Conservation (phyloP, 2,888 invertebrate genomes). For the Dynastes hyllus region DNA sequence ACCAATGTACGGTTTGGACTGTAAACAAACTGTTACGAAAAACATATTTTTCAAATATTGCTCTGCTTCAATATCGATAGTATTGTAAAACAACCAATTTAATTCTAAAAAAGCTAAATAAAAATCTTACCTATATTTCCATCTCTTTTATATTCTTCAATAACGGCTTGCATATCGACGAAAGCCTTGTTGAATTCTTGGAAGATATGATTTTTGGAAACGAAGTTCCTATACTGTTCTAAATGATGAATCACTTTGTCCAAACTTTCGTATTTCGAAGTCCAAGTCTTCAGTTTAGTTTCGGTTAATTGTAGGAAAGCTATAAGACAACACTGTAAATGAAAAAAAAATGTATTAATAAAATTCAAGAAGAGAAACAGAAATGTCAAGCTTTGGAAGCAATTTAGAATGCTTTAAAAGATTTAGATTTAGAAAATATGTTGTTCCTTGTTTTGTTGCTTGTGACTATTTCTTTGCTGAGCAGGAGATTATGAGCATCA, state of each 20-base stretch:
- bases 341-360: background rate
- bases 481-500: no score
- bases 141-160: conserved; percentile 91
- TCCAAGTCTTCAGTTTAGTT: conserved; percentile 91
- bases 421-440: no score
- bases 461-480: no score
- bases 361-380: background rate
- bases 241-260: conserved; percentile 88
- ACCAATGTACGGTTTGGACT: no score
- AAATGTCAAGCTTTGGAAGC: no score
- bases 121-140: conserved; percentile 81
- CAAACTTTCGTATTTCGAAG: conserved; percentile 89
- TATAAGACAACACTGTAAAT: conserved; percentile 85
- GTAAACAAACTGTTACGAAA: no score
- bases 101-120: background rate
- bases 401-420: no score
- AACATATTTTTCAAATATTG: no score
- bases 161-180: conserved; percentile 92
- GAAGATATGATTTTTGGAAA: conserved; percentile 93
- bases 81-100: no score
- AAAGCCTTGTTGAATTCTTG: conserved; percentile 95
- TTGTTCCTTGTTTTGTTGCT: no score
- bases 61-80: no score
- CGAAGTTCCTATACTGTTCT: conserved; percentile 93
- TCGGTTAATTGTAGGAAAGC: conserved; percentile 94